Conservation (phyloP, 1,140 invertebrate genomes). For the Melipona quadrifasciata region DNA sequence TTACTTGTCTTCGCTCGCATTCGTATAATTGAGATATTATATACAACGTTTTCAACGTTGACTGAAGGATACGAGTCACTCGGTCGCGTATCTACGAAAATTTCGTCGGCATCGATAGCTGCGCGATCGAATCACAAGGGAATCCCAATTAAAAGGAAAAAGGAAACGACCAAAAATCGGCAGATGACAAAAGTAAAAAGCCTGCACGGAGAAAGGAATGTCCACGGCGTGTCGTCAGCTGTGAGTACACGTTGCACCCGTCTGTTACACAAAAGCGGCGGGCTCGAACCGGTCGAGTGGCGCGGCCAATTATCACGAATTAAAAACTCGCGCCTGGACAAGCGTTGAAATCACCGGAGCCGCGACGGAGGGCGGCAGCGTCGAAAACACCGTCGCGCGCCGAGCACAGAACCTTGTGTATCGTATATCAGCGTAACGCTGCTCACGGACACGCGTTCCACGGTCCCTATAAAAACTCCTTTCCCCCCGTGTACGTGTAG, state of each 20-base stretch:
- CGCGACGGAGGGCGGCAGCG: not conserved
- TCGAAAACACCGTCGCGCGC: not conserved
- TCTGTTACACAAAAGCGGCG: not conserved
- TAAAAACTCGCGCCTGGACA: not conserved
- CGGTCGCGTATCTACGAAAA: too few relatives aligned
- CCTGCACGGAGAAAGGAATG: not conserved
- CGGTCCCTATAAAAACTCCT: conserved; percentile 34
- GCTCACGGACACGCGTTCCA: conserved; percentile 15
- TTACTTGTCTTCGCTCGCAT: too few relatives aligned
- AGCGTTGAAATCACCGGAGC: conserved; percentile 40
- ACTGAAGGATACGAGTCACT: too few relatives aligned
- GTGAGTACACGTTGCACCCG: not conserved
- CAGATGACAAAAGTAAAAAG: too few relatives aligned
- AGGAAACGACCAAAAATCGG: not conserved
- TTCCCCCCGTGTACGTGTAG: not conserved
- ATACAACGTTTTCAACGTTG: too few relatives aligned
- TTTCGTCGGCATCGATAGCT: too few relatives aligned
- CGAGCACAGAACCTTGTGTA: not conserved
- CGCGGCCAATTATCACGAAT: conserved; percentile 10
- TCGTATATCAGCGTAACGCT: conserved; percentile 31
- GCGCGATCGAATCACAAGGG: not conserved
- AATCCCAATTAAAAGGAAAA: not conserved
- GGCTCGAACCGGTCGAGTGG: not conserved
- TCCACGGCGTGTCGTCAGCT: too few relatives aligned
- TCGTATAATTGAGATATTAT: too few relatives aligned